A percentile compares a stretch with the other conserved stretches of the same genome.
Evolutionary conservation across 1,140 invertebrate species (phyloP).

Genomic region (Yoshiicerus persimilis): DNA sequence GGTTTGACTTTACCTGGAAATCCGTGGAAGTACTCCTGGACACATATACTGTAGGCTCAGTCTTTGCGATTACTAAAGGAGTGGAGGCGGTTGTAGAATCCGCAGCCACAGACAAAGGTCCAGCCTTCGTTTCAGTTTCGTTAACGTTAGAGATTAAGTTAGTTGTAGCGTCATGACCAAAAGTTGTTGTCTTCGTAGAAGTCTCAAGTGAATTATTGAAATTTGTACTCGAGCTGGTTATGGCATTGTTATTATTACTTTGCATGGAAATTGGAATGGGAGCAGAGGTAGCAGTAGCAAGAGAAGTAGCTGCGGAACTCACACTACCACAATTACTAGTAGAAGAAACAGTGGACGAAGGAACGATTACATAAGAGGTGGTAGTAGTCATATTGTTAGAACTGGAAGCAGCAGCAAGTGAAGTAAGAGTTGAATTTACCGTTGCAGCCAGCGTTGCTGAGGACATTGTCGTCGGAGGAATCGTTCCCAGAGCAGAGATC

Average conservation of each 20-base stretch:
- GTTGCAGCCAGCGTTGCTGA: slow-evolving; percentile 1
- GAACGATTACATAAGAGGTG: not conserved
- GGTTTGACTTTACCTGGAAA: not conserved
- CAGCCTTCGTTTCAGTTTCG: not conserved
- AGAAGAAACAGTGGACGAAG: slow-evolving; percentile 3
- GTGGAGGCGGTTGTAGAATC: not conserved
- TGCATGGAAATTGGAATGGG: slow-evolving; percentile 11
- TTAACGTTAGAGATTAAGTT: not conserved
- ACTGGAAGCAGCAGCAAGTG: not conserved
- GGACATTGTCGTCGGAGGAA: not conserved
- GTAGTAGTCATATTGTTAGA: slow-evolving; percentile 1
- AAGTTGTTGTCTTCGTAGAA: not conserved
- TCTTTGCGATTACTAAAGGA: not conserved
- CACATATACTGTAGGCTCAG: slow-evolving; percentile 11
- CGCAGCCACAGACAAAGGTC: slow-evolving; percentile 11
- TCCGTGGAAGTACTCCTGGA: slow-evolving; percentile 6
- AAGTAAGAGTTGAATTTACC: slow-evolving; percentile 12
- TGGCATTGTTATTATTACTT: slow-evolving; percentile 15
- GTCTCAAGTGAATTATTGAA: slow-evolving; percentile 20
- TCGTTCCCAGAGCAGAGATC: not conserved
- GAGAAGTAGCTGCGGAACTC: slow-evolving; percentile 11
- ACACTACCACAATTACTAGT: slow-evolving; percentile 11
- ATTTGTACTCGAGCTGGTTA: slow-evolving; percentile 15
- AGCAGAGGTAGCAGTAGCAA: slow-evolving; percentile 21
- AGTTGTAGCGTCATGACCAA: slow-evolving; percentile 7